A percentile compares a stretch with the other conserved stretches of the same genome.
Conservation (phyloP, 2,113 vertebrate species). For the Heterochromis multidens region DNA sequence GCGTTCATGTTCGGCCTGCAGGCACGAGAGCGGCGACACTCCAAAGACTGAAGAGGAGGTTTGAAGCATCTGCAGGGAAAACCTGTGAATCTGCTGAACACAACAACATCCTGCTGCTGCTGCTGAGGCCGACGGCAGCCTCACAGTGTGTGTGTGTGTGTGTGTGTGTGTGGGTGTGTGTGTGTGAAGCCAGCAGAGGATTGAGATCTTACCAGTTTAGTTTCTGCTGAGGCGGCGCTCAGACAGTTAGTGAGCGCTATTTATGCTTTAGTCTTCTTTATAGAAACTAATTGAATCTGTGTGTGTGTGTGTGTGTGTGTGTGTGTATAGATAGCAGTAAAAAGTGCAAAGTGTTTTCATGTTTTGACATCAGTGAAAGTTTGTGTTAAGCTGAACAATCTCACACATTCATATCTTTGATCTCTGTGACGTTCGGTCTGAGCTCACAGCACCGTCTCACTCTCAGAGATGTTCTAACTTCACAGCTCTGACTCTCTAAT, state of each 20-base stretch:
- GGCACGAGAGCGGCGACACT: neutral
- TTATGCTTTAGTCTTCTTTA: neutral
- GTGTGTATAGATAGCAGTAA: neutral
- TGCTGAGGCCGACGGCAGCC: neutral
- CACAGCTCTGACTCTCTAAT: fast-evolving
- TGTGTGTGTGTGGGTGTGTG: neutral
- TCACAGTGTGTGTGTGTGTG: neutral
- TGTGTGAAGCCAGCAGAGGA: neutral
- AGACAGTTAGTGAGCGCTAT: neutral
- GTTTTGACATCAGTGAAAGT: neutral
- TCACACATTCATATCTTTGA: no score
- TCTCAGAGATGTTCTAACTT: neutral
- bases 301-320: neutral
- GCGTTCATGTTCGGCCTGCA: neutral
- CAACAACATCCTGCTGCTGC: neutral
- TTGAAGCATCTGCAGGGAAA: neutral
- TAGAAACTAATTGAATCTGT: neutral
- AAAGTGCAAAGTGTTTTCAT: neutral
- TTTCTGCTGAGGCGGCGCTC: neutral
- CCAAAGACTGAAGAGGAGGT: neutral
- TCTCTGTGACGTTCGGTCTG: no score
- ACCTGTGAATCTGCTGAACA: neutral
- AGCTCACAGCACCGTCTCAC: no score
- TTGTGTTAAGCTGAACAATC: no score
- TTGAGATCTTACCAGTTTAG: neutral